A percentile compares a stretch with the other conserved stretches of the same genome.
These are phyloP conservation scores for Branchinecta lindahli DNA, from an alignment of 1,140 invertebrate species.

Conservation along the genomic window DNA sequence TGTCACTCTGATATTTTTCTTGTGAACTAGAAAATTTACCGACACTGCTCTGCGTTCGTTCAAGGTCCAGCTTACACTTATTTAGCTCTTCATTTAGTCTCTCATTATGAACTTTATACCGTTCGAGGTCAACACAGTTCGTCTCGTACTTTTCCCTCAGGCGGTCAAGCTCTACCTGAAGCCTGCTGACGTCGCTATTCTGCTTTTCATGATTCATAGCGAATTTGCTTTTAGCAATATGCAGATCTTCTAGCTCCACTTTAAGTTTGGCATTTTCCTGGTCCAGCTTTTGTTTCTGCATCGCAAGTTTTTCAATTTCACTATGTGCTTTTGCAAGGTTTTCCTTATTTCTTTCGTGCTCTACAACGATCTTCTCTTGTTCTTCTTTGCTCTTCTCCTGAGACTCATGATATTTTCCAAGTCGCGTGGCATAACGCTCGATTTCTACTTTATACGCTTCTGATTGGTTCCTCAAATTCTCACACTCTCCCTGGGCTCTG, in stretches of 20 bases:
- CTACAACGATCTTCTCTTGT: slow-evolving; percentile 58
- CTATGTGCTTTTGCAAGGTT: slow-evolving; percentile 59
- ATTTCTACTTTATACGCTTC: slow-evolving; percentile 51
- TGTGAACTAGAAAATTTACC: slow-evolving; percentile 51
- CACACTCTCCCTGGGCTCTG: slow-evolving; percentile 57
- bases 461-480: slow-evolving; percentile 48
- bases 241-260: slow-evolving; percentile 52
- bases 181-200: slow-evolving; percentile 38
- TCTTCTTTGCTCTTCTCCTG: slow-evolving; percentile 57
- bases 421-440: slow-evolving; percentile 52
- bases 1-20: slow-evolving; percentile 45
- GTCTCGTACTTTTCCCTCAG: slow-evolving; percentile 54
- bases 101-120: slow-evolving; percentile 43
- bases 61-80: slow-evolving; percentile 60
- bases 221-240: slow-evolving; percentile 65
- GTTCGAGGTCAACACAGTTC: slow-evolving; percentile 55
- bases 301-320: slow-evolving; percentile 54
- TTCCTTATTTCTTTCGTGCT: slow-evolving; percentile 64
- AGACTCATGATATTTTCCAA: slow-evolving; percentile 59
- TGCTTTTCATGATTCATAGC: slow-evolving; percentile 71
- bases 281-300: slow-evolving; percentile 37
- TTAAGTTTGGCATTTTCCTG: slow-evolving; percentile 47
- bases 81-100: slow-evolving; percentile 36
- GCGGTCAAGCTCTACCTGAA: slow-evolving; percentile 49
- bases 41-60: slow-evolving; percentile 55